Evolutionary conservation across 2,113 vertebrate species (phyloP), one percentile per base, ranked within the genome.

Genomic region (Oenanthe melanoleuca): DNA sequence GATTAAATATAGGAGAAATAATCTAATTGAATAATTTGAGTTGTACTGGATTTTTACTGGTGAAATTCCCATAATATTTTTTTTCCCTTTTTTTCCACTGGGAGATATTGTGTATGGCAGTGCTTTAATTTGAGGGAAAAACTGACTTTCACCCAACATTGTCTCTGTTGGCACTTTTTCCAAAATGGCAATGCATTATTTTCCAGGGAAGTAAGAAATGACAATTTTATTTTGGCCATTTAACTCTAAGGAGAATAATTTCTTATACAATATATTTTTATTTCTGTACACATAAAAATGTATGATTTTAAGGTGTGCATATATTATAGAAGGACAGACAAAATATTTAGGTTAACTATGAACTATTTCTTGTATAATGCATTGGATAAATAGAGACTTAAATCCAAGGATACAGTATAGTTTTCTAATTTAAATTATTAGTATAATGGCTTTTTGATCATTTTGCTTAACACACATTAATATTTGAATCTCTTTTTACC

Each of bases 361-460:
- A 77, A n/a, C 29, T 75, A 11, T 82, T 94, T 75, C 22, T 72
- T 69, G 44, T 15, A 14, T 56, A 75, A 40, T 73, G 38, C 47
- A 70, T 61, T 93, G 65, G 91, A 61, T 52, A 93, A 80, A 65
- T 78, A 89, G 63, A 59, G 34, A 71, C 33, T 71, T 78, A 89
- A 61, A 91, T 94, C 56, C 75, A 91, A 71, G 38, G 60, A 75
- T 60, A 82, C 56, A 82, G 44, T 89, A 22, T 16, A 57, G 8
- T 91, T 90, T 83, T 60, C 73, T 96, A 53, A 81, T 95, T 93
- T 45, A 94, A 96, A 74, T 93, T 12, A 75, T 91, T 96, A 56
- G 88, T 96, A 59, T 61, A 79, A 61, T 85, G n/a, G 44, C 61
- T 88, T 83, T 29, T 65, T 95, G 67, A 63, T 64, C 4, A 73